phyloP scores from a whole-genome alignment of 2,888 invertebrate genomes.

The Morpho deidamia region DNA sequence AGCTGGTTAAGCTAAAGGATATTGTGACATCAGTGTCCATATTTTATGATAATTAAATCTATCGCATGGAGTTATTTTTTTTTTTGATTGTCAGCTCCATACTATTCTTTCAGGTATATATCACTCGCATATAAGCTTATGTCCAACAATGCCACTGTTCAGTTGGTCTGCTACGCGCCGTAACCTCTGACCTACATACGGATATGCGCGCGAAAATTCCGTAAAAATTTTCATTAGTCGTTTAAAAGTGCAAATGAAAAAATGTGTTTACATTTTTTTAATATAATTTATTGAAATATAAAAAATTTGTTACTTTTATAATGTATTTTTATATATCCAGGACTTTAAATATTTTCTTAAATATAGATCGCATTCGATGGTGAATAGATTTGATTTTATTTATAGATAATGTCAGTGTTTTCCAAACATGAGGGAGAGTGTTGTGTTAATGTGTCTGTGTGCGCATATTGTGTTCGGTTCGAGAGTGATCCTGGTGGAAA shows the following conservation, averaged over 20 bases:
- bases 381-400: background rate
- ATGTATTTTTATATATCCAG: background rate
- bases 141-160: slow-evolving; percentile 63
- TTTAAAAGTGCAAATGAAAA: too few species aligned
- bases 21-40: too few species aligned
- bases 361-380: background rate
- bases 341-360: background rate
- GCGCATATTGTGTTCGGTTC: slow-evolving; percentile 46
- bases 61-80: too few species aligned
- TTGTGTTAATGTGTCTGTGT: slow-evolving; percentile 44
- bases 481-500: slow-evolving; percentile 67
- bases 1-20: too few species aligned
- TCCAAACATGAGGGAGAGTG: slow-evolving; percentile 58
- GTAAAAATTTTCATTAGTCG: too few species aligned
- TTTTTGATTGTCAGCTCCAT: slow-evolving; percentile 38
- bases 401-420: slow-evolving; percentile 30
- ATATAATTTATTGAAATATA: too few species aligned
- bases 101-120: slow-evolving; percentile 41
- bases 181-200: slow-evolving; percentile 57
- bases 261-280: too few species aligned
- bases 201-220: background rate
- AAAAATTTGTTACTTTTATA: too few species aligned
- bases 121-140: slow-evolving; percentile 72
- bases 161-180: slow-evolving; percentile 56
- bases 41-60: too few species aligned